Base-by-base conservation (phyloP, 2,113 vertebrate genomes). In the crab-eating macaque (Macaca fascicularis) region DNA sequence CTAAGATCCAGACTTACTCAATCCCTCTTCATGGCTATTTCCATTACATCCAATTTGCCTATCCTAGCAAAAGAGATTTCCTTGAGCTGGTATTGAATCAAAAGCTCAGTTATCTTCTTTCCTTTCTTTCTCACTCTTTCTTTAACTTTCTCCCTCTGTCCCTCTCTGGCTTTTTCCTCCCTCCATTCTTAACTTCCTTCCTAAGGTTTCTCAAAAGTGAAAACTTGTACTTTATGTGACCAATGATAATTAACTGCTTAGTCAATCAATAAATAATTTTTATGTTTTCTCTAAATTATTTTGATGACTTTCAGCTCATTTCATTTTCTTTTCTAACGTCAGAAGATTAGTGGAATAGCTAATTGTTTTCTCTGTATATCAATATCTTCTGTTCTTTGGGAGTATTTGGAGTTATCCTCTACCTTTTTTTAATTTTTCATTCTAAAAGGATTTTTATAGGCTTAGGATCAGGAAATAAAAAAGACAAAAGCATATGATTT, bases 241-340 rank as follows among this genome's bases (percentile, higher is more conserved):
- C 43, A 75, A 48, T 25, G 57, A 48, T 90, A 81, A 89, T 91
- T 87, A 94, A 86, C 16, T 88, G 48, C 10, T 74, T 93, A 86
- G 12, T 92, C 38, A 70, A 80, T 45, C 84, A 76, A 30, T 76
- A 81, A 81, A 87, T 90, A 59, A 32, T 55, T 90, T 74, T 84
- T n/a, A 88, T 52, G n/a, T 23, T 95, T 87, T 95, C 45, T 38
- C 57, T 93, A 79, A 89, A 57, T 93, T 78, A 87, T 93, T 88
- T 96, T 69, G 38, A 90, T 94, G 57, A 82, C 32, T 93, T 78
- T 86, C 4, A 64, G 52, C 64, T 94, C 30, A 78, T 90, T 57
- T 96, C 30, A 78, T 61, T 55, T 64, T 61, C 79, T 91, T 92
- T 90, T 19, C 38, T 80, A 89, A 52, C 16, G 6, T 92, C 67